phyloP scores from a whole-genome alignment of 1,140 invertebrate species.

The Pogonomyrmex barbatus region DNA sequence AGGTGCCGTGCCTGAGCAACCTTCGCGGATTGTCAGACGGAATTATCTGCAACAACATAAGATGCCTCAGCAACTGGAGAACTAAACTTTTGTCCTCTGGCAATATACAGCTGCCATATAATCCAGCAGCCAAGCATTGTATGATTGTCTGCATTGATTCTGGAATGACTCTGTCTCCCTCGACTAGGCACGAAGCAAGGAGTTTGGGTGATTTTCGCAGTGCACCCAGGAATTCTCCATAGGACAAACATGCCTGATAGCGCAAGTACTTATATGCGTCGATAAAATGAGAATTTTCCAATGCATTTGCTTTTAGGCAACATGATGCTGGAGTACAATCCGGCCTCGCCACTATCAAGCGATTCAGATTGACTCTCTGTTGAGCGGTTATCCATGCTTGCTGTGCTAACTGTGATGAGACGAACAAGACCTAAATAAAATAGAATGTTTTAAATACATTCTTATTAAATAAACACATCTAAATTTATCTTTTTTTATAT shows the following conservation, averaged over 20 bases:
- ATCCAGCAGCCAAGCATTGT: constrained; percentile 91
- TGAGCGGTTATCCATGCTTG: constrained; percentile 95
- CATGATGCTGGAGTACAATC: constrained; percentile 91
- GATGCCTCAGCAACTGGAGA: constrained; percentile 91
- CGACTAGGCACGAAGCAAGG: constrained; percentile 92
- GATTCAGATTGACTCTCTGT: constrained; percentile 94
- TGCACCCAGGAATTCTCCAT: constrained; percentile 93
- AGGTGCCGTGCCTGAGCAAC: constrained; percentile 94
- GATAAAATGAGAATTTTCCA: constrained; percentile 93
- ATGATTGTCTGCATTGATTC: constrained; percentile 89
- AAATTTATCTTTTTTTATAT: background rate
- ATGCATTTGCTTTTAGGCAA: constrained; percentile 91
- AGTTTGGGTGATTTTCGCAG: constrained; percentile 93
- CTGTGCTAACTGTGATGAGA: constrained; percentile 90
- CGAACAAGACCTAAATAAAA: constrained; percentile 86
- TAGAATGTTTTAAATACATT: background rate
- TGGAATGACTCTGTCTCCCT: constrained; percentile 90
- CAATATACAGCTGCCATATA: constrained; percentile 94
- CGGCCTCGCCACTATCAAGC: constrained; percentile 91
- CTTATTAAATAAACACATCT: background rate
- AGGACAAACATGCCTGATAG: constrained; percentile 91
- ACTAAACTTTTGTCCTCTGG: constrained; percentile 93
- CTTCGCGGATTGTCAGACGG: constrained; percentile 93
- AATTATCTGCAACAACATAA: constrained; percentile 94
- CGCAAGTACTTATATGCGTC: constrained; percentile 95